Evolutionary conservation across 2,888 invertebrate species (phyloP), one percentile per base, ranked within the genome.

Genomic region (Augochlorella aurata): DNA sequence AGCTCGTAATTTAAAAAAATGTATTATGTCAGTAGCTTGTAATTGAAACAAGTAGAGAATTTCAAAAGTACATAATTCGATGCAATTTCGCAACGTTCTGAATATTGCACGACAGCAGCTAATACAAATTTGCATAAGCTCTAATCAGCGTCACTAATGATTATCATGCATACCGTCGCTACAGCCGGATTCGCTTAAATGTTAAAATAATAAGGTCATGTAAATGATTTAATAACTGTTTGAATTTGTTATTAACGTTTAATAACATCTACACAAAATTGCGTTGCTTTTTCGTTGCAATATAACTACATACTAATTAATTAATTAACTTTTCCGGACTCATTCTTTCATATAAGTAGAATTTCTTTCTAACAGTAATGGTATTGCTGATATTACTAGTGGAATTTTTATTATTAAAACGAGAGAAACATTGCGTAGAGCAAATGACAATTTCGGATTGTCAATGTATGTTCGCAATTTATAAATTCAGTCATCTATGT

Each of bases 111-210:
- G 14, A 49, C 16, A 61, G 61, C 61, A 44, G 21, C 63, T 65
- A 45, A 63, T 50, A 16, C 45, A 29, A 77, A 71, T 77, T 63
- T 72, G 63, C 76, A 29, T 72, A 63, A 65, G 63, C 63, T 71
- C 50, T 72, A 65, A 50, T 49, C 44, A 18, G 58, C 18, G 61
- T 61, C 29, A 44, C 16, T 14, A 50, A 44, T 71, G 21, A 38
- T 63, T 65, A 71, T 45, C 71, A 24, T 61, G 24, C 16, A 29
- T 70, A n/a, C n/a, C 7, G 24, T 10, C 24, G 29, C 47, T 24
- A 14, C 47, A 45, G 16, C 12, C 21, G 12, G 24, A 44, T 44
- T 65, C 38, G 29, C 14, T 44, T 14, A 38, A 66, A 74, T 66
- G 52, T 50, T 65, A 29, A 21, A 69, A 21, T 44, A 29, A 66